Evolutionary conservation across 2,797 vertebrate genomes (phyloP), one percentile per base, ranked within the genome.

Genomic region (Rhinophrynus dorsalis): DNA sequence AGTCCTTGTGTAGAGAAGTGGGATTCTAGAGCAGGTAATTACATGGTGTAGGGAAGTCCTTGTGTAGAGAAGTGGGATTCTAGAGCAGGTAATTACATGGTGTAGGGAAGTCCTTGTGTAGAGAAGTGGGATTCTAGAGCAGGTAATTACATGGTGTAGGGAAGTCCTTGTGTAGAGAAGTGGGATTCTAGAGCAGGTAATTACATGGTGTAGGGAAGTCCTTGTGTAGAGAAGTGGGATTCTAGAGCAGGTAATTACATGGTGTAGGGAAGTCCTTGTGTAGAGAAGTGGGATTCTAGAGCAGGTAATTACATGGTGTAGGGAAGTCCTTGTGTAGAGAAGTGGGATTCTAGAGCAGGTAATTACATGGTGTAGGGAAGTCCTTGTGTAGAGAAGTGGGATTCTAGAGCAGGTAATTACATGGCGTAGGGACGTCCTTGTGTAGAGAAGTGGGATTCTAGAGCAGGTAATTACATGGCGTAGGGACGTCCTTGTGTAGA

Each of bases 21-120:
- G n/a, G n/a, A n/a, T n/a, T n/a, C n/a, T n/a, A n/a, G n/a, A n/a
- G n/a, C n/a, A n/a, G n/a, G n/a, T 6, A 15, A 0, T 51, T 82
- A 97, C 97, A 94, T 98, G 92, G 72, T 93, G 90, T 40, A 98
- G 68, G 1, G 94, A 95, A 35, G 80, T 92, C 76, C 91, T 86
- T 0, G 91, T 84, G 0, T 93, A 93, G 56, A 98, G 70, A n/a
- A n/a, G n/a, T n/a, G n/a, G n/a, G n/a, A n/a, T n/a, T n/a, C n/a
- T n/a, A n/a, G n/a, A n/a, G n/a, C n/a, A n/a, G n/a, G n/a, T 6
- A 15, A 0, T 51, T 82, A 97, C 97, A 94, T 98, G 92, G 72
- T 93, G 90, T 40, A 98, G 68, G 1, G 94, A 95, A 35, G 80
- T 92, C 76, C 91, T 86, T 0, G 91, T 84, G 0, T 93, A 93